Evolutionary conservation across 2,888 invertebrate genomes (phyloP).

Genomic region (Ariolimax columbianus): DNA sequence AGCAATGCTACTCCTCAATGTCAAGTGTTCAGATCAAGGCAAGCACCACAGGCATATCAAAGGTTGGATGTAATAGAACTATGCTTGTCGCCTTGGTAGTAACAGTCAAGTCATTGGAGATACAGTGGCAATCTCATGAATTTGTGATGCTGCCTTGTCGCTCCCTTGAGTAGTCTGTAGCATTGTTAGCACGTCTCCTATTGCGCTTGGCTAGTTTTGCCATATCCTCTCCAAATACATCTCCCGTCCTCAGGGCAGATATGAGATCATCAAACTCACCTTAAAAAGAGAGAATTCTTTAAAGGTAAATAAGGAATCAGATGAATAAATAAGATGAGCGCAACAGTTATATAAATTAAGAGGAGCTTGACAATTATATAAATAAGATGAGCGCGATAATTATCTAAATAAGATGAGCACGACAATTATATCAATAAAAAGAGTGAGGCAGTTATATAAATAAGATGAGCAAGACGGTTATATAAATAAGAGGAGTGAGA

Average conservation of each 20-base stretch:
- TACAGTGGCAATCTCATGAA: not conserved
- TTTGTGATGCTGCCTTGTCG: slow-evolving; percentile 53
- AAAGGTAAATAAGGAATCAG: not conserved
- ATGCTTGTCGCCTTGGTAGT: not conserved
- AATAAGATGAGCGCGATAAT: no score
- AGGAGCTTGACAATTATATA: no score
- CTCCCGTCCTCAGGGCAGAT: slow-evolving; percentile 94
- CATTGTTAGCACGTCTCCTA: slow-evolving; percentile 81
- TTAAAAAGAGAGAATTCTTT: slow-evolving; percentile 53
- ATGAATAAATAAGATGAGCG: no score
- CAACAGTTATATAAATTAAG: no score
- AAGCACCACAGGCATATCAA: not conserved
- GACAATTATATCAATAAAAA: no score
- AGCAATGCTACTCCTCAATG: not conserved
- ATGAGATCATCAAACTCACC: slow-evolving; percentile 98
- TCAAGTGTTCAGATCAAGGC: not conserved
- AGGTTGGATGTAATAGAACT: not conserved
- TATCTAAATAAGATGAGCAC: no score
- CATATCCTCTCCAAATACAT: slow-evolving; percentile 96
- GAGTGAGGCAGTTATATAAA: no score
- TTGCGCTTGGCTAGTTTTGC: slow-evolving; percentile 90
- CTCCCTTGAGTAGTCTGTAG: slow-evolving; percentile 56
- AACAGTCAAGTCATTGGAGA: not conserved
- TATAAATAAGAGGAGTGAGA: no score
- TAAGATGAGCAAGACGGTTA: no score